Evolutionary conservation across 1,140 invertebrate genomes (phyloP), one percentile per base, ranked within the genome.

Genomic region (Chrysoperla carnea): DNA sequence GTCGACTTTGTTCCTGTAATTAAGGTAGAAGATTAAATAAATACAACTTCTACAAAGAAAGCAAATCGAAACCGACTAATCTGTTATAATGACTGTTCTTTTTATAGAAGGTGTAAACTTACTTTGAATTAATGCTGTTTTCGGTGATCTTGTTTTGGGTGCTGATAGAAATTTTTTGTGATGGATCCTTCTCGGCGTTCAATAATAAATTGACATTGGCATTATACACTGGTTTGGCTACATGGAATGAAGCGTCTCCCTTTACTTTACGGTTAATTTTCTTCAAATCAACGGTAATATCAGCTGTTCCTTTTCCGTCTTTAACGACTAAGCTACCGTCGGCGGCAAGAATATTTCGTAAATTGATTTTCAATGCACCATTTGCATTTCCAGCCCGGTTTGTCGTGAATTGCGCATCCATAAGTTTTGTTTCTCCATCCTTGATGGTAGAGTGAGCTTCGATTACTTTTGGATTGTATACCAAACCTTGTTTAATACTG

Each of bases 131-230:
- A 1, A 83, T 29, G 3, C 62, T 60, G 0, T 64, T 64, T 6
- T 71, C 66, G 0, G 67, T 68, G 0, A 70, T 43, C 37, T 70
- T 70, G 31, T 67, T 74, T 27, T 69, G 62, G 0, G 79, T 79
- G n/a, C 65, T 66, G 6, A 80, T 49, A 45, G 68, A 64, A 1
- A 84, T 46, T 47, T 74, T 75, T 38, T 78, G 73, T 37, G 55
- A 72, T 9, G 75, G 73, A 51, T 80, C 70, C 46, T 80, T 80
- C 9, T 75, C 70, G n/a, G 70, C 76, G 53, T 84, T 70, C 7
- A 75, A 71, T 39, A 67, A 69, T 1, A 85, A 13, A 28, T 71
- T 73, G 1, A 74, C 44, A 15, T 72, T 70, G 0, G 70, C 64
- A 31, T 72, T 69, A 48, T 72, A 74, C 8, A 60, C 61, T 0